These are phyloP conservation scores for Andrena fulva DNA, from an alignment of 2,888 invertebrate genomes.

Conservation along the genomic window DNA sequence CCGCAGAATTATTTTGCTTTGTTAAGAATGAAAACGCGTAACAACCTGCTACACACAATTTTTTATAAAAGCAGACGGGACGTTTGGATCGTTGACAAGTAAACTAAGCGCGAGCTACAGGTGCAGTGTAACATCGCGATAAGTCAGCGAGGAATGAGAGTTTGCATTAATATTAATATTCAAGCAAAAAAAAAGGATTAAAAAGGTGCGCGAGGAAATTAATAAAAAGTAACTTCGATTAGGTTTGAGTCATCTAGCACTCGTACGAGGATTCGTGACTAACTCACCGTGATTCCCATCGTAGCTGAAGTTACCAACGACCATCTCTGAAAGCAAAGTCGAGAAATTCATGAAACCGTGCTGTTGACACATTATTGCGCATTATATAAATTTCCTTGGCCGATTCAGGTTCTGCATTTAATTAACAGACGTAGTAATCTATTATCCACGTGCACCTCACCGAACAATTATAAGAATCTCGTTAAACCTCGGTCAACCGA, in stretches of 20 bases:
- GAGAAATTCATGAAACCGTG: background rate
- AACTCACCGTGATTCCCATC: constrained; percentile 70
- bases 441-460: background rate
- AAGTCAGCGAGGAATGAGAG: too few relatives aligned
- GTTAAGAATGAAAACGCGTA: too few relatives aligned
- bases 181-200: background rate
- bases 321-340: constrained; percentile 54
- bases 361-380: background rate
- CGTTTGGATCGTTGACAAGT: background rate
- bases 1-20: too few relatives aligned
- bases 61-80: too few relatives aligned
- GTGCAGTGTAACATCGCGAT: too few relatives aligned
- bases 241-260: background rate
- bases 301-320: constrained; percentile 68
- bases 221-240: background rate
- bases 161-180: too few relatives aligned
- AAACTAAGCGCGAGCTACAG: background rate
- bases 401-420: background rate
- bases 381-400: background rate
- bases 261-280: background rate
- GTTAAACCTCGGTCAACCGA: background rate
- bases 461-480: constrained; percentile 11
- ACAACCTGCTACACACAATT: too few relatives aligned
- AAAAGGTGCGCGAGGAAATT: background rate
- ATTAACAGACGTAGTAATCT: constrained; percentile 3